Percentiles rank a stretch among this genome's conserved stretches.
phyloP scores from a whole-genome alignment of 2,113 vertebrate species.

The Litocranius walleri region DNA sequence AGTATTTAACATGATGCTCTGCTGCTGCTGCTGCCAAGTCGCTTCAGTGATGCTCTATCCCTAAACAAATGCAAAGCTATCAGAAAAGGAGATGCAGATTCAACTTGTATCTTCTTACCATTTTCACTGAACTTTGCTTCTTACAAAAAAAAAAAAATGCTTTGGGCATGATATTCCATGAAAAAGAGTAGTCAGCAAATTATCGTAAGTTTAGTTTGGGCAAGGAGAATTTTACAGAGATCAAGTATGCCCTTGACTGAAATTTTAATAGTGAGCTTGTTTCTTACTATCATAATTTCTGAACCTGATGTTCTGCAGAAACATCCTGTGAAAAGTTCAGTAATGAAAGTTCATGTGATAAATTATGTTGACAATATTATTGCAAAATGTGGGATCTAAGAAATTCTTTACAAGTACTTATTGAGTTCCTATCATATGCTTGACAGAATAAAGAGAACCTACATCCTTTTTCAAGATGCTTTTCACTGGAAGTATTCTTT shows the following conservation, averaged over 20 bases:
- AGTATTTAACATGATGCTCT: slow-evolving; percentile 21
- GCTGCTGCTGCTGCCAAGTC: too few species aligned
- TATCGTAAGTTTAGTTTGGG: background rate
- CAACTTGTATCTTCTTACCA: background rate
- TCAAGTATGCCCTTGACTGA: slow-evolving; percentile 1
- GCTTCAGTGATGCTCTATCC: background rate
- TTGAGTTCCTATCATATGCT: background rate
- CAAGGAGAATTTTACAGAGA: slow-evolving; percentile 21
- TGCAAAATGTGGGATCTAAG: background rate
- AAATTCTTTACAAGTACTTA: background rate
- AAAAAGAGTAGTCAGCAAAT: slow-evolving; percentile 4
- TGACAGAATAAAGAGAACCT: background rate
- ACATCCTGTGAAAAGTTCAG: background rate
- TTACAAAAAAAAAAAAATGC: background rate
- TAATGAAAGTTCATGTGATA: slow-evolving; percentile 17
- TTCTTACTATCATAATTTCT: slow-evolving; percentile 24
- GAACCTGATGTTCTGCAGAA: slow-evolving; percentile 17
- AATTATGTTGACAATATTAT: background rate
- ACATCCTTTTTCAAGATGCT: background rate
- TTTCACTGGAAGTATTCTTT: background rate
- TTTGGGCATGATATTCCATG: slow-evolving; percentile 15
- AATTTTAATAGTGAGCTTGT: slow-evolving; percentile 42
- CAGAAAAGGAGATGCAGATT: slow-evolving; percentile 27
- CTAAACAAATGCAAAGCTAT: slow-evolving; percentile 2
- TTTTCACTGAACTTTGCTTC: slow-evolving; percentile 13